Evolutionary conservation across 2,113 vertebrate species (phyloP).

Genomic region (Penelope pileata): DNA sequence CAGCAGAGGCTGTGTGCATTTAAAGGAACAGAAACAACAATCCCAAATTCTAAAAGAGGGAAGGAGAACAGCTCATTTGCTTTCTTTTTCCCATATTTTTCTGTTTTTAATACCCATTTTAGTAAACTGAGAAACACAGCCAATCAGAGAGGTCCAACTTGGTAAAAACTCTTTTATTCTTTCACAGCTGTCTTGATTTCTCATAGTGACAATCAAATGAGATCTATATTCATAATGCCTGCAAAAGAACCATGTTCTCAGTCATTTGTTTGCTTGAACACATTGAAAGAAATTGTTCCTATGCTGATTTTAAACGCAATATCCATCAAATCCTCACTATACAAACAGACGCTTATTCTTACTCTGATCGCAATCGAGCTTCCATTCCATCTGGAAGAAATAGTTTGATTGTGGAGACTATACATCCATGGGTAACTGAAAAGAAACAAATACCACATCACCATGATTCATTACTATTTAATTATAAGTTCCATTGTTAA

Average conservation of each 20-base stretch:
- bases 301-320: neutral
- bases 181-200: neutral
- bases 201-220: neutral
- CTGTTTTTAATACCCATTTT: neutral
- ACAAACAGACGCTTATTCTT: conserved; percentile 73
- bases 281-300: neutral
- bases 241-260: neutral
- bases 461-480: neutral
- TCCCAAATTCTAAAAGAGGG: neutral
- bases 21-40: neutral
- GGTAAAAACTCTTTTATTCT: neutral
- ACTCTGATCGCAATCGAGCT: conserved; percentile 95
- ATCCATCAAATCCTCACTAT: neutral
- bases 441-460: conserved; percentile 72
- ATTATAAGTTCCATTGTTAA: neutral
- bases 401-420: conserved; percentile 98
- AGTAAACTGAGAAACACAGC: neutral
- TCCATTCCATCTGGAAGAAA: conserved; percentile 99
- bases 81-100: neutral
- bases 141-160: neutral
- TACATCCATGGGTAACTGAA: conserved; percentile 98
- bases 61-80: neutral
- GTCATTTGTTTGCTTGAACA: neutral
- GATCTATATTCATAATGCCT: neutral
- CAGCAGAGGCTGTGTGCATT: rapidly evolving